Conservation (phyloP, 2,113 vertebrate genomes). For the Oplegnathus fasciatus region DNA sequence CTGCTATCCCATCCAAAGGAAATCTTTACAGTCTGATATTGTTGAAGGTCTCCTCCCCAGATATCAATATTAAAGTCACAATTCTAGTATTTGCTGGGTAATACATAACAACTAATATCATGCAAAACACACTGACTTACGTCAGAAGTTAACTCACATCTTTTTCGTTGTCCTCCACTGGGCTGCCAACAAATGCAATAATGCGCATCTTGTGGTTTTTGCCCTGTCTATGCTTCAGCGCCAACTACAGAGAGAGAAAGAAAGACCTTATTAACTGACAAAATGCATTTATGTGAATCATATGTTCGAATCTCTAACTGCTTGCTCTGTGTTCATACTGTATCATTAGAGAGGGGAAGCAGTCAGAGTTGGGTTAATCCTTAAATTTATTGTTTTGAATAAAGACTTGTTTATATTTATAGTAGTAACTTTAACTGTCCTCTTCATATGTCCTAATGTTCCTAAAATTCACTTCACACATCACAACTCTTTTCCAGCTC, state of each 20-base stretch:
- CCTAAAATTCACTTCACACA: background rate
- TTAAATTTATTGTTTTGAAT: background rate
- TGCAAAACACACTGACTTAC: background rate
- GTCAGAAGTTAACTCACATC: constrained; percentile 86
- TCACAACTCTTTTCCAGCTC: background rate
- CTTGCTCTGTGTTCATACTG: background rate
- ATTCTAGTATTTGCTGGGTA: background rate
- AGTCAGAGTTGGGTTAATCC: background rate
- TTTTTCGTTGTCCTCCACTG: constrained; percentile 94
- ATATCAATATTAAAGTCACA: background rate
- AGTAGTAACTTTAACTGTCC: background rate
- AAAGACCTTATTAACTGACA: background rate
- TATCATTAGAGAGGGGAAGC: background rate
- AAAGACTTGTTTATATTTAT: background rate
- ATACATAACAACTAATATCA: background rate
- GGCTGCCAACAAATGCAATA: constrained; percentile 96
- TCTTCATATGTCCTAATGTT: background rate
- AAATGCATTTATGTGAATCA: background rate
- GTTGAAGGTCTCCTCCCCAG: background rate
- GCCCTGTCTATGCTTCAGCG: constrained; percentile 95
- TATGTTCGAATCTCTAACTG: no score
- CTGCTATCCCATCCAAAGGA: background rate
- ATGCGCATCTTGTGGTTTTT: constrained; percentile 99
- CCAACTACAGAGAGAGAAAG: constrained; percentile 84
- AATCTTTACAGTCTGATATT: background rate